Conservation (phyloP, 2,113 vertebrate genomes). For the Pteronura brasiliensis region DNA sequence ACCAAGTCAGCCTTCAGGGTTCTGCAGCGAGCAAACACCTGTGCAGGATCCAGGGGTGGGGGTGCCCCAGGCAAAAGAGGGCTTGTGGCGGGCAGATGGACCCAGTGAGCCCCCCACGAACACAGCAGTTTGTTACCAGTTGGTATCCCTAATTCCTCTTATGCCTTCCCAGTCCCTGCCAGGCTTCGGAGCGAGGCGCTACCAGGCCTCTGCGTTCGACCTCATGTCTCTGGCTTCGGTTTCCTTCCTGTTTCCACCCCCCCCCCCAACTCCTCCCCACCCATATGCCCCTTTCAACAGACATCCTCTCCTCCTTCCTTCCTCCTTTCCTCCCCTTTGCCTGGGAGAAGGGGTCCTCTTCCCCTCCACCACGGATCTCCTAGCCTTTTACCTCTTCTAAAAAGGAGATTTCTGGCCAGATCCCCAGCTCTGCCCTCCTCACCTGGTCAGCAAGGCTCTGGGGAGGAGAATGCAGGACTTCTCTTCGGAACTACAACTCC, state of each 20-base stretch:
- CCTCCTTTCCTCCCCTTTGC: constrained; percentile 67
- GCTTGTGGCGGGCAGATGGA: not conserved
- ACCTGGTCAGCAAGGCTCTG: not conserved
- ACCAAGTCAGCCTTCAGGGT: not conserved
- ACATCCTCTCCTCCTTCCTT: constrained; percentile 78
- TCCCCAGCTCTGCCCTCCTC: not conserved
- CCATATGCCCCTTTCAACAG: constrained; percentile 78
- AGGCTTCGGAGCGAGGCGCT: constrained; percentile 63
- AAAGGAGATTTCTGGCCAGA: not conserved
- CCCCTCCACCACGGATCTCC: not conserved
- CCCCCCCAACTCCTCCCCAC: constrained; percentile 66
- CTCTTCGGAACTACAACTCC: constrained; percentile 74
- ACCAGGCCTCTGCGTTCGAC: constrained; percentile 69
- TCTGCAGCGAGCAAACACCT: not conserved
- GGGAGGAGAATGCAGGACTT: not conserved
- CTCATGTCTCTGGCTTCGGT: constrained; percentile 77
- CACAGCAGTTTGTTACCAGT: not conserved
- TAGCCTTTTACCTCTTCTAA: not conserved
- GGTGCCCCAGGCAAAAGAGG: not conserved
- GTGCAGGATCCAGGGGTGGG: not conserved
- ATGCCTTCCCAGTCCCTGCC: constrained; percentile 50
- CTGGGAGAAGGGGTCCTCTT: constrained; percentile 61
- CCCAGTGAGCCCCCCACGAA: not conserved
- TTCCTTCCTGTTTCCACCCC: constrained; percentile 78
- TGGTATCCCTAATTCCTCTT: constrained; percentile 8